Conservation (phyloP, 2,888 invertebrate genomes). For the Trypoxylon attenuatum region DNA sequence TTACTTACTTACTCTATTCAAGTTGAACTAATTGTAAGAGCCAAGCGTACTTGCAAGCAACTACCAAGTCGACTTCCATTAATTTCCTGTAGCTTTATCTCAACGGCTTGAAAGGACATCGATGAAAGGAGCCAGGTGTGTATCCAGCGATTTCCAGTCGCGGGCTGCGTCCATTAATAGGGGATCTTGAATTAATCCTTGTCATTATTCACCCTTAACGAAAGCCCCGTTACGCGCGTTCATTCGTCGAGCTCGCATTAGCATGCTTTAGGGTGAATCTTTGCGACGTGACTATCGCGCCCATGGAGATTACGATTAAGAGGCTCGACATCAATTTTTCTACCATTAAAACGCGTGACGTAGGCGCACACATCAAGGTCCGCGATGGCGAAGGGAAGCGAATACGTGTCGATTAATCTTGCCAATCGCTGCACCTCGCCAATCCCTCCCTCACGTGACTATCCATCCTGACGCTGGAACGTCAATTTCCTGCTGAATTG, state of each 20-base stretch:
- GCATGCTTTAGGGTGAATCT: slow-evolving; percentile 16
- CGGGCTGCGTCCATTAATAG: neutral
- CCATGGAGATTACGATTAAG: slow-evolving; percentile 35
- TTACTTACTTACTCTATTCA: no score
- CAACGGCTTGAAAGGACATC: neutral
- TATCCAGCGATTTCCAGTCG: neutral
- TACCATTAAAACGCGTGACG: slow-evolving; percentile 20
- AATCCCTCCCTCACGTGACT: no score
- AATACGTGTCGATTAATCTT: neutral
- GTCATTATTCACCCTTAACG: slow-evolving; percentile 23
- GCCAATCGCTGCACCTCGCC: no score
- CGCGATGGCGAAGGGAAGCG: neutral
- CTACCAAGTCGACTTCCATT: no score
- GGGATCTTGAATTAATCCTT: slow-evolving; percentile 24
- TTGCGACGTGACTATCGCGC: slow-evolving; percentile 5
- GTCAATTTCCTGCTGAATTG: no score
- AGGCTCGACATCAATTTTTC: slow-evolving; percentile 27
- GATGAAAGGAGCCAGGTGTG: neutral
- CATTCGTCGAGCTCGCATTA: slow-evolving; percentile 20
- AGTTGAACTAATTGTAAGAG: no score
- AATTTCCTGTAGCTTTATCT: neutral
- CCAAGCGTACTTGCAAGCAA: no score
- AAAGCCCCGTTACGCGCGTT: no score
- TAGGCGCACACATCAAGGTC: neutral
- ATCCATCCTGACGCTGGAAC: no score